Evolutionary conservation across 2,113 vertebrate species (phyloP).

Genomic region (Polypterus bichir): DNA sequence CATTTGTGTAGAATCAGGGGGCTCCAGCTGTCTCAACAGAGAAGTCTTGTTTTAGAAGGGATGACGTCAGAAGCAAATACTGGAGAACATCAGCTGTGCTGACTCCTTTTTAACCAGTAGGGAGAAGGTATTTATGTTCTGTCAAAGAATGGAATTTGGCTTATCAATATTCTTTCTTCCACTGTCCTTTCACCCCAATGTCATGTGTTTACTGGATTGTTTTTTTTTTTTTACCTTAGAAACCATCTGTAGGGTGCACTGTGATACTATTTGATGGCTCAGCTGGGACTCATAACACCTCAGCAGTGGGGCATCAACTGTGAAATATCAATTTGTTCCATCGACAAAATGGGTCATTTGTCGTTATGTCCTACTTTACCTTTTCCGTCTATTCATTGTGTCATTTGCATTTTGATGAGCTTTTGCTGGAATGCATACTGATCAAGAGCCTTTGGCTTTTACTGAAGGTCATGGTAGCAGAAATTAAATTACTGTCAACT

Average conservation of each 20-base stretch:
- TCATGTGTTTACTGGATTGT: constrained; percentile 16
- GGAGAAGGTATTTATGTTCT: neutral
- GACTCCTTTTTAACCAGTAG: too few species aligned
- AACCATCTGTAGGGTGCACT: constrained; percentile 21
- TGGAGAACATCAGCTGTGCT: too few species aligned
- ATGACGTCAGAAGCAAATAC: too few species aligned
- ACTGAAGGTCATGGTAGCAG: constrained; percentile 8
- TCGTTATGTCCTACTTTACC: constrained; percentile 22
- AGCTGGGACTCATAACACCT: constrained; percentile 27
- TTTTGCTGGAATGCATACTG: constrained; percentile 21
- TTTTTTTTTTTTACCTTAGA: constrained; percentile 25
- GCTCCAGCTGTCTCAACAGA: too few species aligned
- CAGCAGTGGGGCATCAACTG: constrained; percentile 26
- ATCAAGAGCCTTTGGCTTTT: constrained; percentile 22
- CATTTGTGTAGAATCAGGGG: too few species aligned
- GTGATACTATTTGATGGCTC: constrained; percentile 28
- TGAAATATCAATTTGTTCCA: constrained; percentile 35
- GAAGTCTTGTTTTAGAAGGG: too few species aligned
- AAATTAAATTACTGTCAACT: too few species aligned
- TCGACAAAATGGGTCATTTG: constrained; percentile 37
- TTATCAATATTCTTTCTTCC: constrained; percentile 16
- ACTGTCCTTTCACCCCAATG: constrained; percentile 6
- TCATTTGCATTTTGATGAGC: constrained; percentile 39
- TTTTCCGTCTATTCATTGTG: constrained; percentile 27
- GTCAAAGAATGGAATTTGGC: constrained; percentile 5